phyloP scores from a whole-genome alignment of 2,797 vertebrate genomes.

The Nyctibius grandis region DNA sequence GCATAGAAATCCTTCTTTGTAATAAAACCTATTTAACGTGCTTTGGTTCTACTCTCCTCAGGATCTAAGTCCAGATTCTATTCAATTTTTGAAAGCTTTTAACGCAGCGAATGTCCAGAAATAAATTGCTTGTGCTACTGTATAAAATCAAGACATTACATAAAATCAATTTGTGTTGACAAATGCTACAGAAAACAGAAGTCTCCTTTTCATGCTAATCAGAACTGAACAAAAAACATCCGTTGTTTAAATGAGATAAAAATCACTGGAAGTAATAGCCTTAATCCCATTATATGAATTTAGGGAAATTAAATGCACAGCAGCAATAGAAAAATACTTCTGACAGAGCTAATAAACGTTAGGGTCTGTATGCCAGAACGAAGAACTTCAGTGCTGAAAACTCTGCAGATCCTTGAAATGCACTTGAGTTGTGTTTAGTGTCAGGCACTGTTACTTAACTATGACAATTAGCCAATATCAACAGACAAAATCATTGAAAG shows the following conservation, averaged over 20 bases:
- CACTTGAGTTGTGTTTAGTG: neutral
- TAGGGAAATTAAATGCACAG: neutral
- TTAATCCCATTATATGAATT: constrained; percentile 6
- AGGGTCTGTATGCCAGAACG: neutral
- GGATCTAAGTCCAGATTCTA: neutral
- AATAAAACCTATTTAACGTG: neutral
- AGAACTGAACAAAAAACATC: neutral
- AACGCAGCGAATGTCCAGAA: neutral
- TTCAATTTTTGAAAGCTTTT: neutral
- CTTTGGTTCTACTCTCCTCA: neutral
- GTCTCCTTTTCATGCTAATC: neutral
- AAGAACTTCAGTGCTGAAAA: neutral
- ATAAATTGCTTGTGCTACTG: neutral
- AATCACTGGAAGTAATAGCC: neutral
- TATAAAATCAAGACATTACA: neutral
- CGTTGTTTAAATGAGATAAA: neutral
- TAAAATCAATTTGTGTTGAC: neutral
- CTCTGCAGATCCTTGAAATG: neutral
- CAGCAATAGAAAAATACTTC: neutral
- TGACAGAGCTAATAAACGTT: neutral
- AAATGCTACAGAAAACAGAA: neutral
- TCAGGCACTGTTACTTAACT: neutral
- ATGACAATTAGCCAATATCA: neutral
- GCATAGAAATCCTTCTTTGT: neutral
- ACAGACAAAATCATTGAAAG: neutral